Base-by-base conservation (phyloP, 2,113 vertebrate species). In the Grus americana region DNA sequence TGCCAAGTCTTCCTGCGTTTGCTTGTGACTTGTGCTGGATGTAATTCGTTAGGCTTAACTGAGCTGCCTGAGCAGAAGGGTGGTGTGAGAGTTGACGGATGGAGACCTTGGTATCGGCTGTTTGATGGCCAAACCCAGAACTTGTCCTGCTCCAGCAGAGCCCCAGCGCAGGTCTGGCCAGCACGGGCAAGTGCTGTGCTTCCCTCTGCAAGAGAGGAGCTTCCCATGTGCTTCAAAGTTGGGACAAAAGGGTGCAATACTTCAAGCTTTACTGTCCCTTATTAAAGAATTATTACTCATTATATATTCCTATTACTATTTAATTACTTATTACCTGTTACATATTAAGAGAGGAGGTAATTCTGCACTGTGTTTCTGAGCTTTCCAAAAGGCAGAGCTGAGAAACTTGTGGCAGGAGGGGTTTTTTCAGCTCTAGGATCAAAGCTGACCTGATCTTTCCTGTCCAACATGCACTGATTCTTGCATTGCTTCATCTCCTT, bases 11-110 rank as follows among this genome's bases (percentile, higher is more conserved):
- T 87, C 84, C 49, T 79, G 93, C 2, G 1, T 74, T 94, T 94
- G 57, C 76, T 79, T 10, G 5, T 94, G 94, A 75, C 84, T 94
- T n/a, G 30, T 71, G 84, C 73, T 94, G 70, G 36, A 30, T 92
- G 40, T 67, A 76, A 93, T 88, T 92, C 4, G 3, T 95, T 95
- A 91, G 88, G 76, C 63, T 84, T 93, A 92, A 93, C 42, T 83
- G 73, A 88, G 68, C 91, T 95, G 46, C 88, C 42, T 3, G 6
- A 79, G 50, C 30, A 93, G 83, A 84, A 70, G 26, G 38, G 16
- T 1, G 5, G 34, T 54, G 27, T 0, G 3, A 44, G 26, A 86
- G n/a, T 2, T 6, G 63, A 54, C 79, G 50, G 74, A 92, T 63
- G 67, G 50, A 88, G 59, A 73, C 63, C 24, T 93, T 10, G 2